Evolutionary conservation across 2,888 invertebrate species (phyloP), one percentile per base, ranked within the genome.

Genomic region (Chelonus formosanus): DNA sequence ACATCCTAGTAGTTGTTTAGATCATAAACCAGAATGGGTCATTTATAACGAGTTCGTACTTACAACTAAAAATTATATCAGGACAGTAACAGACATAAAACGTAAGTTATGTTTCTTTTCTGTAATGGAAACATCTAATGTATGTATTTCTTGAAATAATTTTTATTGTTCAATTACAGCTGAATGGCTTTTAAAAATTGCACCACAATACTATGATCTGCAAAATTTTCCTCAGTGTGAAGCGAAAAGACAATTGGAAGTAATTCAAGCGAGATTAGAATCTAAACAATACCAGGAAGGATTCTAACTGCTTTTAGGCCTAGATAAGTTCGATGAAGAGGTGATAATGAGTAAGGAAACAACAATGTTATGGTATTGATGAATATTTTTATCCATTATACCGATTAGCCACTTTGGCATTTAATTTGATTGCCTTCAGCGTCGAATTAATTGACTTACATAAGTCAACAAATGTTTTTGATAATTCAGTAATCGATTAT

Each of bases 11-110:
- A 98, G 98, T 5, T 98, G 98, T 82, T 89, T 99, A 65, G 98
- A 98, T 86, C 99, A 99, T 86, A 99, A 99, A 84, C 99, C 99
- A 0, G 99, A 99, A 85, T 99, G 99, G 99, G 98, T 98, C 48
- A 92, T 99, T 68, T 99, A 99, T 87, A 98, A 99, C 86, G 99
- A 99, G 87, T 99, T 99, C 83, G 99, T 99, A 56, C 88, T 99
- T 74, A 99, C 99, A 70, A 98, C 98, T 68, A 99, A 99, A 86
- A 99, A 99, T 86, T 99, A 99, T 84, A 99, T 99, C 78, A 89
- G 99, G 74, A 99, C 98, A 0, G 98, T 98, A 8, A 98, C 98
- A 0, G 99, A 99, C 80, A 95, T 99, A 73, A 98, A 98, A 88
- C 97, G 98, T 98, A 85, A 90, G 92, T 89, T 61, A 40, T 43